Evolutionary conservation across 2,797 vertebrate genomes (phyloP).

Genomic region (Parambassis ranga): DNA sequence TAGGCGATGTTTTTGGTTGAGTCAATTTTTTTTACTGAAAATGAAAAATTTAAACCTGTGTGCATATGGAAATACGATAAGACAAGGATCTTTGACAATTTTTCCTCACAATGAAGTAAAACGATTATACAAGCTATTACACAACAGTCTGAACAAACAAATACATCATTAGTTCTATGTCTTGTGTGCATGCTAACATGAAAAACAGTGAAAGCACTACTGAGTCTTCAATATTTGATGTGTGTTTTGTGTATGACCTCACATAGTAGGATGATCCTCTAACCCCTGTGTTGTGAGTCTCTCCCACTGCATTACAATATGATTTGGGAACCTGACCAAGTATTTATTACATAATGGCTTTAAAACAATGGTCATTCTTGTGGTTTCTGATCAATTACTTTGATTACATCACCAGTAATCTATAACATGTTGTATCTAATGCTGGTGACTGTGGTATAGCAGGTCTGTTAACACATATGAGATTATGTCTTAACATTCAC

Average conservation of each 20-base stretch:
- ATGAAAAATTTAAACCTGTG: not conserved
- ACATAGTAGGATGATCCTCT: no score
- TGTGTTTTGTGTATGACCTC: no score
- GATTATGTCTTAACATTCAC: conserved; percentile 7
- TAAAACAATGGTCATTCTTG: not conserved
- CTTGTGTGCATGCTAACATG: no score
- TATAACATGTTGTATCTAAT: conserved; percentile 10
- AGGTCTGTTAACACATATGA: not conserved
- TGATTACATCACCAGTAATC: conserved; percentile 19
- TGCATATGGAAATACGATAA: not conserved
- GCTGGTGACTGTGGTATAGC: not conserved
- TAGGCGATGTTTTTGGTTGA: not conserved
- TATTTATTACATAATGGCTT: no score
- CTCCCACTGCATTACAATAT: no score
- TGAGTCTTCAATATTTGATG: no score
- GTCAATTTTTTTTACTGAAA: not conserved
- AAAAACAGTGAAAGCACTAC: no score
- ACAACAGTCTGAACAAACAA: not conserved
- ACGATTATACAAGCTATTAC: no score
- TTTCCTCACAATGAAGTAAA: not conserved
- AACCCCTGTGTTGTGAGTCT: no score
- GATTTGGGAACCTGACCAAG: no score
- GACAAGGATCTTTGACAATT: not conserved
- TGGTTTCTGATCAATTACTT: not conserved
- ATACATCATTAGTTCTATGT: not conserved